A percentile compares a stretch with the other conserved stretches of the same genome.
Evolutionary conservation across 2,797 vertebrate species (phyloP).

Genomic region (Buphagus erythrorhynchus): DNA sequence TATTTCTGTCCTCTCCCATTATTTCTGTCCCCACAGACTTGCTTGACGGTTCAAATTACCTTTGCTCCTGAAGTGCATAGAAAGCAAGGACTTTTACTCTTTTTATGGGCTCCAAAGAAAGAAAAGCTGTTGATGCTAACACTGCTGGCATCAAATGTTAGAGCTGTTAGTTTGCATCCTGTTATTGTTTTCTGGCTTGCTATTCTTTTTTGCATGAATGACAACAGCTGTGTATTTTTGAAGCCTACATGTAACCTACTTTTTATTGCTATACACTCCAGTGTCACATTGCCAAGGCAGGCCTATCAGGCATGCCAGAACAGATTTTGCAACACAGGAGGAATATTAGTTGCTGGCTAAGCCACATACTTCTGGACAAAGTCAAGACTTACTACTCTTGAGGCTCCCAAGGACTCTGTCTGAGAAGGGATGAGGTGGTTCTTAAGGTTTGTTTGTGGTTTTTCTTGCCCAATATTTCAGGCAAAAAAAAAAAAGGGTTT

Average conservation of each 20-base stretch:
- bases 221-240: neutral
- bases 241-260: neutral
- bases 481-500: neutral
- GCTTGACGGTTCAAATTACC: neutral
- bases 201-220: neutral
- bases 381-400: neutral
- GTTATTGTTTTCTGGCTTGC: neutral
- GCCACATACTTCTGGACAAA: neutral
- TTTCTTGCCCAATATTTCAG: neutral
- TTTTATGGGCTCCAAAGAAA: neutral
- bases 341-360: neutral
- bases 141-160: neutral
- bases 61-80: neutral
- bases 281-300: neutral
- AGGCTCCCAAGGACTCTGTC: neutral
- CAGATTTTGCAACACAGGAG: neutral
- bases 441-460: neutral
- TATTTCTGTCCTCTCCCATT: neutral
- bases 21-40: neutral
- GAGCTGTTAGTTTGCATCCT: neutral
- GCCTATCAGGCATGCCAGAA: slow-evolving; percentile 1
- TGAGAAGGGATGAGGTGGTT: neutral
- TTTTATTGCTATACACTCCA: neutral
- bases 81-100: neutral
- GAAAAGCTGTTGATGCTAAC: neutral